phyloP scores from a whole-genome alignment of 1,140 invertebrate genomes.

The Drosophila rhopaloa region DNA sequence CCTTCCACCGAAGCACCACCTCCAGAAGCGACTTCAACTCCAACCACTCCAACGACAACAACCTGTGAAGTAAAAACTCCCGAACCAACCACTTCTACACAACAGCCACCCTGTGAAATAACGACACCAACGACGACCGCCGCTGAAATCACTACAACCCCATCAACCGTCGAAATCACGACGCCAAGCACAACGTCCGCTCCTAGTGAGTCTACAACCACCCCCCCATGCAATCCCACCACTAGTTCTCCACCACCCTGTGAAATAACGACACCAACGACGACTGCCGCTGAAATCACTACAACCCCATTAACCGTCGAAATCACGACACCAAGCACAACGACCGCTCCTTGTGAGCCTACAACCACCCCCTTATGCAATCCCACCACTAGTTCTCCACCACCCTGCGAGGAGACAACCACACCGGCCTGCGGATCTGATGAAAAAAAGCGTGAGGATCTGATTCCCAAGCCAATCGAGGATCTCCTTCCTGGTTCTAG shows the following conservation, averaged over 20 bases:
- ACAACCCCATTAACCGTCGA: too few relatives aligned
- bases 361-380: neutral
- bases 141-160: too few relatives aligned
- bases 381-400: neutral
- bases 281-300: too few relatives aligned
- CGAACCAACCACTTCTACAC: too few relatives aligned
- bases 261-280: too few relatives aligned
- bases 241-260: neutral
- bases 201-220: neutral
- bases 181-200: neutral
- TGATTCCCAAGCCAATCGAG: constrained; percentile 1
- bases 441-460: neutral
- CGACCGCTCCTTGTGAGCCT: neutral
- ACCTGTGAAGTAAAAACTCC: too few relatives aligned
- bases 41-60: too few relatives aligned
- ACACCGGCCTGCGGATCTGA: constrained; percentile 18
- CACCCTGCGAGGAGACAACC: constrained; percentile 2
- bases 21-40: too few relatives aligned
- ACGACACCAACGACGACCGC: too few relatives aligned
- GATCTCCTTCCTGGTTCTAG: constrained; percentile 12
- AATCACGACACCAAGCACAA: neutral
- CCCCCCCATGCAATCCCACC: neutral
- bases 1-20: neutral
- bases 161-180: too few relatives aligned
- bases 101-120: too few relatives aligned